Evolutionary conservation across 2,888 invertebrate genomes (phyloP).

Genomic region (Drosophila anomalipes): DNA sequence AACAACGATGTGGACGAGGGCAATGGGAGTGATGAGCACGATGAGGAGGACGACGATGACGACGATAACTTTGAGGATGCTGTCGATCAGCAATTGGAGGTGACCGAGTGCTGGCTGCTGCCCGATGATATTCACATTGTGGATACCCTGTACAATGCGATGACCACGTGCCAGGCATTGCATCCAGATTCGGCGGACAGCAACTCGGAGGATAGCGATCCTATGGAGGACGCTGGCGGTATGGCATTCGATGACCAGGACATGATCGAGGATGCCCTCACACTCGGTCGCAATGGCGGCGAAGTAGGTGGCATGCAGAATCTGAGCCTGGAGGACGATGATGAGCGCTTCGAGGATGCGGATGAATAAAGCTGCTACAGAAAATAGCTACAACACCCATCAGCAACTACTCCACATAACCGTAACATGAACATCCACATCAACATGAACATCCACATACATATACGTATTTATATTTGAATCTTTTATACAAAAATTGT

Average conservation of each 20-base stretch:
- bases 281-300: slow-evolving; percentile 68
- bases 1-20: slow-evolving; percentile 72
- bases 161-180: slow-evolving; percentile 91
- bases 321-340: slow-evolving; percentile 82
- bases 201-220: slow-evolving; percentile 84
- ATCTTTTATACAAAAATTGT: slow-evolving; percentile 63
- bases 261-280: slow-evolving; percentile 60
- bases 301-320: slow-evolving; percentile 82
- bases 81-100: slow-evolving; percentile 85
- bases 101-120: slow-evolving; percentile 90
- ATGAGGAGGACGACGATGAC: slow-evolving; percentile 83
- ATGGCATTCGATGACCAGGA: slow-evolving; percentile 68
- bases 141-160: slow-evolving; percentile 90
- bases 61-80: slow-evolving; percentile 83
- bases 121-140: slow-evolving; percentile 88
- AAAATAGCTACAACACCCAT: slow-evolving; percentile 5
- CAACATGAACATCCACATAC: slow-evolving; percentile 25
- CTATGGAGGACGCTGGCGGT: slow-evolving; percentile 82
- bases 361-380: slow-evolving; percentile 74
- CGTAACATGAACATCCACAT: slow-evolving; percentile 43
- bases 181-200: slow-evolving; percentile 91
- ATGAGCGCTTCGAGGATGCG: slow-evolving; percentile 84
- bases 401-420: slow-evolving; percentile 42
- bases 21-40: slow-evolving; percentile 78
- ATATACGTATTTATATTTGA: slow-evolving; percentile 67